Percentiles rank a stretch among this genome's conserved stretches.
Evolutionary conservation across 2,797 vertebrate species (phyloP).

Genomic region (Hydrocynus forskahlii): DNA sequence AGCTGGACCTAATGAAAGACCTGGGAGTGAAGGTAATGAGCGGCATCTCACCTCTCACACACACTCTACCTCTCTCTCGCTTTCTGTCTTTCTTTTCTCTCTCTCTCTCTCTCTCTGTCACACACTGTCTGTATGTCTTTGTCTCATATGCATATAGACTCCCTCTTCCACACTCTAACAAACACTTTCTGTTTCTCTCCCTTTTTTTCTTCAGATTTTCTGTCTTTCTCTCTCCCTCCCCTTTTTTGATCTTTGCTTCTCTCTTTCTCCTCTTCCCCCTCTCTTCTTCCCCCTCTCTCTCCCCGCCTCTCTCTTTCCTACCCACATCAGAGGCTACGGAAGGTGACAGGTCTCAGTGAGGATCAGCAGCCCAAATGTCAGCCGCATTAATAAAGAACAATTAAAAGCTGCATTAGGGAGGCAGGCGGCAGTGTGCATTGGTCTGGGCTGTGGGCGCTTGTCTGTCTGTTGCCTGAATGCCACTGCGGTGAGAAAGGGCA

Average conservation of each 20-base stretch:
- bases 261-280: background rate
- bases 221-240: background rate
- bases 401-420: slow-evolving; percentile 82
- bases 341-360: slow-evolving; percentile 63
- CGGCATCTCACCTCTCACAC: slow-evolving; percentile 51
- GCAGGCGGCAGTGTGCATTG: slow-evolving; percentile 68
- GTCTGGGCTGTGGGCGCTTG: slow-evolving; percentile 81
- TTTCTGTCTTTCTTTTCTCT: background rate
- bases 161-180: background rate
- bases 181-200: slow-evolving; percentile 13
- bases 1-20: slow-evolving; percentile 92
- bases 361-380: slow-evolving; percentile 82
- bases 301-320: slow-evolving; percentile 24
- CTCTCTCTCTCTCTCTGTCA: background rate
- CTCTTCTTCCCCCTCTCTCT: background rate
- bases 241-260: slow-evolving; percentile 13
- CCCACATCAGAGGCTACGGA: slow-evolving; percentile 44
- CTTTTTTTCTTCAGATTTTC: background rate
- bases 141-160: background rate
- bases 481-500: slow-evolving; percentile 87
- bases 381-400: slow-evolving; percentile 83
- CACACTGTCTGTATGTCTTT: slow-evolving; percentile 16
- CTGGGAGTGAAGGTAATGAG: slow-evolving; percentile 91
- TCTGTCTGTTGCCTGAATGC: slow-evolving; percentile 90
- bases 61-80: slow-evolving; percentile 2